Base-by-base conservation (phyloP, 2,888 invertebrate species). In the Caradrina clavipalpis region DNA sequence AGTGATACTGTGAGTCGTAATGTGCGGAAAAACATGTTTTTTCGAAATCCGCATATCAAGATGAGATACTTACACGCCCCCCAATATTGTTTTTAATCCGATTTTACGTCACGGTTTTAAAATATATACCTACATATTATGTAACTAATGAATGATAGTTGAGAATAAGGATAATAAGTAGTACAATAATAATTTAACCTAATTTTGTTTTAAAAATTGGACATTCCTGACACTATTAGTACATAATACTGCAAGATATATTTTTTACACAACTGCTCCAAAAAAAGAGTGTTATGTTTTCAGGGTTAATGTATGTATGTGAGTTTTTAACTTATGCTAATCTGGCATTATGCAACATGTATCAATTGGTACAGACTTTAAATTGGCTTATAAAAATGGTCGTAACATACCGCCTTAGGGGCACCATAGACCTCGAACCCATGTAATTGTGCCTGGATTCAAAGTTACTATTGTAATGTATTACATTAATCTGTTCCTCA, bases 1-100 rank as follows among this genome's bases (percentile, higher is more conserved):
- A 84, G 69, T 83, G 86, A 86, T 86, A 88, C 78, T 81, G 76
- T 76, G 79, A 81, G 69, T 80, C 82, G 84, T 72, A 71, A 73
- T 69, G 69, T 59, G 76, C 82, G 86, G 88, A 85, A 87, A 88
- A 91, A 92, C 88, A 89, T 88, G 86, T 90, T 90, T 88, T 88
- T 82, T 54, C 64, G 50, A 83, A 86, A 82, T 78, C 58, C 50
- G 53, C 61, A 72, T 73, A 45, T 81, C 80, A 67, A 71, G 59
- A 55, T 69, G 31, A 49, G 55, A 69, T 72, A 35, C 26, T 26
- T 8, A 78, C 70, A 67, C 59, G 45, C 65, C 72, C 69, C 69
- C 57, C 17, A 22, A 19, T 72, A 57, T 47, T 54, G 65, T 68
- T 54, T 22, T 19, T 50, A 50, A 56, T 65, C 47, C 10, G 2